Conservation (phyloP, 1,140 invertebrate genomes). For the Patella vulgata region DNA sequence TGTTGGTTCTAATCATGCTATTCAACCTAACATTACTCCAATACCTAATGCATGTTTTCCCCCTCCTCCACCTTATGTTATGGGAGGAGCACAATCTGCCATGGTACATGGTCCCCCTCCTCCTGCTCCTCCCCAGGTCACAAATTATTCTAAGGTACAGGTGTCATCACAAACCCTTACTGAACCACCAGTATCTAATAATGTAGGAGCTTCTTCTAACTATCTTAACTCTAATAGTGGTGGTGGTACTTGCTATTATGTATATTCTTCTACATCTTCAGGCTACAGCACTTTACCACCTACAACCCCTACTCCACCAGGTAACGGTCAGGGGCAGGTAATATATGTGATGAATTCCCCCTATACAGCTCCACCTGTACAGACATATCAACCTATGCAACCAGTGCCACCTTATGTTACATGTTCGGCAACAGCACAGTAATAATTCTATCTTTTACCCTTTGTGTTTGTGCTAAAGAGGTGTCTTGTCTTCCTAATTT, state of each 20-base stretch:
- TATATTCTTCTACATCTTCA: slow-evolving; percentile 39
- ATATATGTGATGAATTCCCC: slow-evolving; percentile 35
- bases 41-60: background rate
- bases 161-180: background rate
- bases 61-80: slow-evolving; percentile 12
- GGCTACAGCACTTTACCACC: slow-evolving; percentile 15
- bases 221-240: slow-evolving; percentile 4
- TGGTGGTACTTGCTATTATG: slow-evolving; percentile 32
- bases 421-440: no score
- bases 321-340: slow-evolving; percentile 23
- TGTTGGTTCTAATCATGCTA: slow-evolving; percentile 1
- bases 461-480: no score
- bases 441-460: no score
- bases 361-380: slow-evolving; percentile 5
- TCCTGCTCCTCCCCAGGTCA: background rate
- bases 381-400: slow-evolving; percentile 3
- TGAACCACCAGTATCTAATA: no score
- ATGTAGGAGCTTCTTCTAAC: no score
- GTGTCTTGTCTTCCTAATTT: no score
- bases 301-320: slow-evolving; percentile 16
- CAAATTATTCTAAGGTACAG: background rate
- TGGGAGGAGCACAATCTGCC: background rate
- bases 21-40: background rate
- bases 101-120: slow-evolving; percentile 1
- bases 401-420: no score